phyloP scores from a whole-genome alignment of 1,140 invertebrate genomes.

The Copidosoma floridanum region DNA sequence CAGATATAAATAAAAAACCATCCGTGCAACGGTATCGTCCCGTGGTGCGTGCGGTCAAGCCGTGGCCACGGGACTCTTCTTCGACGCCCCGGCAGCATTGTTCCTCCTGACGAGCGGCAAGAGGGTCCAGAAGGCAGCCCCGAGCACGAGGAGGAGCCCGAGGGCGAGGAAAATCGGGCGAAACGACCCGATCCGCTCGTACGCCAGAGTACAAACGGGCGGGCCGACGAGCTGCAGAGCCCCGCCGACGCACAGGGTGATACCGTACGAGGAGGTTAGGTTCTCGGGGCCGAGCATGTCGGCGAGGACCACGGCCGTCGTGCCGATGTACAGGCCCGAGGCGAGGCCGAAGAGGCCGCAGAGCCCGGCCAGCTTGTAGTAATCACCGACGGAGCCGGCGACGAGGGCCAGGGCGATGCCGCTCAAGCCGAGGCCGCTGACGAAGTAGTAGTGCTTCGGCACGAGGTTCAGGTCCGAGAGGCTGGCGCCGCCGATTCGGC shows the following conservation, averaged over 20 bases:
- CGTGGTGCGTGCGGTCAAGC: too few relatives aligned
- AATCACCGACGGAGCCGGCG: constrained; percentile 62
- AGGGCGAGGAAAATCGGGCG: constrained; percentile 68
- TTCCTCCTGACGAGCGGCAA: constrained; percentile 67
- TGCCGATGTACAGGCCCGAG: constrained; percentile 78
- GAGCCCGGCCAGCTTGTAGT: constrained; percentile 61
- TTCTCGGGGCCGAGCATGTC: constrained; percentile 77
- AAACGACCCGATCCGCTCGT: constrained; percentile 63
- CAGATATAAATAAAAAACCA: too few relatives aligned
- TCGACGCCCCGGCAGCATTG: too few relatives aligned
- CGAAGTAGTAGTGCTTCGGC: constrained; percentile 78
- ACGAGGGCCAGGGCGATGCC: constrained; percentile 71
- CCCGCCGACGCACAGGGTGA: constrained; percentile 78
- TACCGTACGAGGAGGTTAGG: constrained; percentile 78
- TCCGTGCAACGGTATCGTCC: too few relatives aligned
- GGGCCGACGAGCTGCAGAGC: constrained; percentile 74
- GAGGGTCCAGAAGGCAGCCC: constrained; percentile 69
- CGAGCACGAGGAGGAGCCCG: constrained; percentile 67
- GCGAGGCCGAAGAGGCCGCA: constrained; percentile 75
- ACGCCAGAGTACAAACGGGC: constrained; percentile 70
- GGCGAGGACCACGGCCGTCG: constrained; percentile 78
- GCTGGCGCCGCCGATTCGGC: constrained; percentile 76
- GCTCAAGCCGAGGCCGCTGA: constrained; percentile 71
- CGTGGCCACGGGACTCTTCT: too few relatives aligned
- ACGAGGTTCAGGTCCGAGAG: constrained; percentile 72